Evolutionary conservation across 1,140 invertebrate species (phyloP).

Genomic region (Drosophila elegans): DNA sequence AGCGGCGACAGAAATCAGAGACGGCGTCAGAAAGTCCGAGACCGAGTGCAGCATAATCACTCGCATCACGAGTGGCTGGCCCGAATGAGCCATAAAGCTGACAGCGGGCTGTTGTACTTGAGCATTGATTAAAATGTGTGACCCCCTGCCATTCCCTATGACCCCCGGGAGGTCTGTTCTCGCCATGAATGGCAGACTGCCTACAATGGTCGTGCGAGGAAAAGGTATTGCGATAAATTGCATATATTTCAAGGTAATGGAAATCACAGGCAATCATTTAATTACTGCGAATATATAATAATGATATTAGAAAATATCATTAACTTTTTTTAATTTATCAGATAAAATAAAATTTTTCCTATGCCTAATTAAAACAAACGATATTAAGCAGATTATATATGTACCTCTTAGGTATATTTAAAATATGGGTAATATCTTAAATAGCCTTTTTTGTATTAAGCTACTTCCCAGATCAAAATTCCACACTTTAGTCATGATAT

Average conservation of each 20-base stretch:
- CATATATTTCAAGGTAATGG: neutral
- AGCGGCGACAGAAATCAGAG: conserved; percentile 47
- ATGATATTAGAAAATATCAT: no score
- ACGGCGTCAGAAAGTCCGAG: conserved; percentile 35
- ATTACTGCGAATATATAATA: no score
- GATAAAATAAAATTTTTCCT: no score
- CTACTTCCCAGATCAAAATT: no score
- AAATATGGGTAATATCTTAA: no score
- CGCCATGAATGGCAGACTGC: conserved; percentile 39
- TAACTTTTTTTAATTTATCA: no score
- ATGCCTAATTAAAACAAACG: no score
- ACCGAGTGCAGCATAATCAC: conserved; percentile 54
- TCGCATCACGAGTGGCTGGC: conserved; percentile 56
- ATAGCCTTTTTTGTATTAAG: no score
- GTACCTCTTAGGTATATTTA: no score
- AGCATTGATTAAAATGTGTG: conserved; percentile 79
- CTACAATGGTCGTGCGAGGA: conserved; percentile 26
- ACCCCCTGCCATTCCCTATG: conserved; percentile 13
- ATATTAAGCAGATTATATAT: no score
- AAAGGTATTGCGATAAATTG: conserved; percentile 4
- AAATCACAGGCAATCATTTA: neutral
- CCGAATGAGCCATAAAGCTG: conserved; percentile 54
- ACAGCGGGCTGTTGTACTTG: conserved; percentile 68
- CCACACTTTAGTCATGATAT: conserved; percentile 3
- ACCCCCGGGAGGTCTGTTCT: conserved; percentile 12